These are phyloP conservation scores for Phenganax marumi DNA, from an alignment of 92 coral and sea anemone genomes.

Conservation along the genomic window DNA sequence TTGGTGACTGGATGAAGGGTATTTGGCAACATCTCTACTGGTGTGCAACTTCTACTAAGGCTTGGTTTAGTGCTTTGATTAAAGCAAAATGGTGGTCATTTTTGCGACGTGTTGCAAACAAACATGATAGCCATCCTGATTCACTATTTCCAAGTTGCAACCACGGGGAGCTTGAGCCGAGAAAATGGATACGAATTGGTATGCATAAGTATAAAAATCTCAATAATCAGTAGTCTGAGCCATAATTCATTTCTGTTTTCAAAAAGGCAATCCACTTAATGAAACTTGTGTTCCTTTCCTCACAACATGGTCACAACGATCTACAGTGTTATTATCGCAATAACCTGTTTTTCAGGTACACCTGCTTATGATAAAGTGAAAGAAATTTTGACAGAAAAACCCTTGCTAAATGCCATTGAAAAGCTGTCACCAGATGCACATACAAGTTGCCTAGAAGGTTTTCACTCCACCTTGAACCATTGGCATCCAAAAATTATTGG, in stretches of 20 bases:
- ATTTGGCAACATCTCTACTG: constrained; percentile 57
- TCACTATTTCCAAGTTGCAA: constrained; percentile 50
- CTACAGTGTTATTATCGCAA: neutral
- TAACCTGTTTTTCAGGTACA: constrained; percentile 37
- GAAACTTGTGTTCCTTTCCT: neutral
- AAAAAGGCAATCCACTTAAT: neutral
- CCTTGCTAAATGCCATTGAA: constrained; percentile 52
- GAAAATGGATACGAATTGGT: constrained; percentile 67
- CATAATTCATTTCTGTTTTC: neutral
- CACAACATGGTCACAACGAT: neutral
- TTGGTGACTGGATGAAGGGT: constrained; percentile 58
- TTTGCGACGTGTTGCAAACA: constrained; percentile 63
- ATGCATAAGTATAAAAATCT: neutral
- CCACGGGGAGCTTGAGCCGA: constrained; percentile 60
- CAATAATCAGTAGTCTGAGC: neutral
- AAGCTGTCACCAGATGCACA: constrained; percentile 65
- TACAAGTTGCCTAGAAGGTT: constrained; percentile 70
- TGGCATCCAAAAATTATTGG: constrained; percentile 75
- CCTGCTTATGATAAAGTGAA: constrained; percentile 53
- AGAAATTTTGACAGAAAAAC: constrained; percentile 40
- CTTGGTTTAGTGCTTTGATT: constrained; percentile 56
- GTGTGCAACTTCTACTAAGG: constrained; percentile 64
- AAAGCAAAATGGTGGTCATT: constrained; percentile 70
- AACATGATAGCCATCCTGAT: constrained; percentile 61
- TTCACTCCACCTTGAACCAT: constrained; percentile 65